A percentile compares a stretch with the other conserved stretches of the same genome.
phyloP scores from a whole-genome alignment of 2,113 vertebrate species.

The Lagopus leucura region DNA sequence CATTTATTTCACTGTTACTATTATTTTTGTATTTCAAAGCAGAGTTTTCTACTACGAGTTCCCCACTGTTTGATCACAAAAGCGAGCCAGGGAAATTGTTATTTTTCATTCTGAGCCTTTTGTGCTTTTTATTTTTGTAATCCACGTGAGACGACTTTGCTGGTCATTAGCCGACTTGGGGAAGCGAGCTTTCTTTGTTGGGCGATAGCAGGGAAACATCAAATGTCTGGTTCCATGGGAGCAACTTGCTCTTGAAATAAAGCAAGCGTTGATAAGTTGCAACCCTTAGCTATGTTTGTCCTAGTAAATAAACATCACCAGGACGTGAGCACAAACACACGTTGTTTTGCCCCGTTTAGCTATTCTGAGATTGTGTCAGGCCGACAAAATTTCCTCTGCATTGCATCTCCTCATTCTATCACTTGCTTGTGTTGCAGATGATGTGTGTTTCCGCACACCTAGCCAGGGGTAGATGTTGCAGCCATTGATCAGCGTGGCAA shows the following conservation, averaged over 20 bases:
- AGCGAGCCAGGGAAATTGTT: constrained; percentile 30
- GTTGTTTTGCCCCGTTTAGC: constrained; percentile 50
- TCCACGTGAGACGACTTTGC: constrained; percentile 22
- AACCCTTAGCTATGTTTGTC: constrained; percentile 71
- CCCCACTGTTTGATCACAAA: constrained; percentile 61
- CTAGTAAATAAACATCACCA: constrained; percentile 68
- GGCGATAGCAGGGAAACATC: constrained; percentile 52
- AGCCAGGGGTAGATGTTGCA: not conserved
- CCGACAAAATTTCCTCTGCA: not conserved
- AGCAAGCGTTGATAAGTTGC: constrained; percentile 58
- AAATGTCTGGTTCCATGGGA: constrained; percentile 64
- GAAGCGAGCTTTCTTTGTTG: constrained; percentile 50
- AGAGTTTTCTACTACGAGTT: constrained; percentile 20
- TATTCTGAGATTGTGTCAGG: constrained; percentile 40
- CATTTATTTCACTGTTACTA: constrained; percentile 45
- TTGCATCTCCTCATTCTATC: fast-evolving
- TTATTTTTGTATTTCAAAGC: constrained; percentile 60
- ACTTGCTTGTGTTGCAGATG: fast-evolving
- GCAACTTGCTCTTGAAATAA: constrained; percentile 68
- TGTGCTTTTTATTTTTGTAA: constrained; percentile 60
- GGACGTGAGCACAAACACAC: constrained; percentile 52
- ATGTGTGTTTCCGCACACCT: not conserved
- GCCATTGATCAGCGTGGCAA: not conserved
- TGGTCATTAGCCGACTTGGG: constrained; percentile 10
- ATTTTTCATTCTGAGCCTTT: constrained; percentile 60